Base-by-base conservation (phyloP, 2,888 invertebrate genomes). In the Phasia obesa region DNA sequence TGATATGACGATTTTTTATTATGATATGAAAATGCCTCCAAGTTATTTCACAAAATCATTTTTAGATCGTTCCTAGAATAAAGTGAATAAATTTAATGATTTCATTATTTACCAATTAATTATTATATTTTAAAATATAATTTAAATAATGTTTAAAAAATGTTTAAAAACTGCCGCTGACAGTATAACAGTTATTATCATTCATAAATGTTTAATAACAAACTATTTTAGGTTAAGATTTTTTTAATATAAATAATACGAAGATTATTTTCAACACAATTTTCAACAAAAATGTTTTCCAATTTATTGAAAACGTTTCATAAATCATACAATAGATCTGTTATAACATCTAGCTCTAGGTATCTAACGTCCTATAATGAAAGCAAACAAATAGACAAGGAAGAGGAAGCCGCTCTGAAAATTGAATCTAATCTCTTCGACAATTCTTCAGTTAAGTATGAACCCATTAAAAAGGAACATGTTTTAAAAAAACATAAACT, bases 391-490 rank as follows among this genome's bases (percentile, higher is more conserved):
- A 55, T 5, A 17, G 88, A 89, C 6, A 84, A 88, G 42, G 89
- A 90, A 11, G 86, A 90, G 19, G 87, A 88, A 60, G 84, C 86
- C 2, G 89, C 86, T 0, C 47, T 88, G 19, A 86, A 88, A 21
- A 90, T 90, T 44, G 89, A 87, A 67, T 85, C 88, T 2, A 88
- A 81, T 71, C 86, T 90, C 0, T 90, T 90, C 75, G 89, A 87
- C 3, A 88, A 90, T 78, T 88, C 88, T 2, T 78, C 84, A 11
- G 60, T 87, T 19, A 85, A 84, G 17, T 86, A 87, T 77, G 79
- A 87, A 47, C 88, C 89, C 6, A 84, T 86, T 15, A 86, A 67
- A 84, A 86, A 86, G 74, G 74, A 85, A 69, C 85, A 87, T 35
- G 55, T 81, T 82, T 85, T 88, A 82, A 86, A 85, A 38, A 59